Evolutionary conservation across 2,888 invertebrate genomes (phyloP).

Genomic region (Hyposoter didymator): DNA sequence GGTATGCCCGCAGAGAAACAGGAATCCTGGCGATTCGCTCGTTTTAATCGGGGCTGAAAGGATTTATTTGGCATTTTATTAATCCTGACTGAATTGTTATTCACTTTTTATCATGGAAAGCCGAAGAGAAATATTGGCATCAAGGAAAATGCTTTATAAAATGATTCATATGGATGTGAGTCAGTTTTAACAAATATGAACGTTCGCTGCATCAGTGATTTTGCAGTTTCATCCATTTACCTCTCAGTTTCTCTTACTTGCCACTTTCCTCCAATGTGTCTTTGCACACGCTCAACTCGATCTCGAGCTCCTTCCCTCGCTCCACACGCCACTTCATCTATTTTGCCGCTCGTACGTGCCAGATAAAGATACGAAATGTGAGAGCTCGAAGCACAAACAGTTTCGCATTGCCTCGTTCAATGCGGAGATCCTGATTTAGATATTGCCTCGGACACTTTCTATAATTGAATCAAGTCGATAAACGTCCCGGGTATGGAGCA

Average conservation of each 20-base stretch:
- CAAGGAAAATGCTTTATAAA: background rate
- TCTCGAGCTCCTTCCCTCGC: background rate
- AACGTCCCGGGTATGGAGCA: slow-evolving; percentile 23
- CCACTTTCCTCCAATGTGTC: background rate
- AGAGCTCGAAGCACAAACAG: slow-evolving; percentile 36
- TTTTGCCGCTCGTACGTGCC: slow-evolving; percentile 46
- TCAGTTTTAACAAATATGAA: background rate
- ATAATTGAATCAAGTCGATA: slow-evolving; percentile 53
- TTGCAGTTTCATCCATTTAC: slow-evolving; percentile 1
- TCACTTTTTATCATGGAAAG: background rate
- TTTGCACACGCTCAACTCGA: background rate
- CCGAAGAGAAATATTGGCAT: background rate
- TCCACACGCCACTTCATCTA: slow-evolving; percentile 11
- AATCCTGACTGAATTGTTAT: background rate
- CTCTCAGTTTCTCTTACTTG: background rate
- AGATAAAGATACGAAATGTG: slow-evolving; percentile 48
- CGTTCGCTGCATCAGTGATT: background rate
- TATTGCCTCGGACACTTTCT: slow-evolving; percentile 53
- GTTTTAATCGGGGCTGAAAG: too few relatives aligned
- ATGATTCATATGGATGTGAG: background rate
- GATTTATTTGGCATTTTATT: background rate
- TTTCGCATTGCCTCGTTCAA: slow-evolving; percentile 7
- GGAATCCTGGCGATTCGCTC: background rate
- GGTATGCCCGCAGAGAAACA: background rate
- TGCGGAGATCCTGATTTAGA: slow-evolving; percentile 56